Base-by-base conservation (phyloP, 2,113 vertebrate genomes). In the Morone saxatilis region DNA sequence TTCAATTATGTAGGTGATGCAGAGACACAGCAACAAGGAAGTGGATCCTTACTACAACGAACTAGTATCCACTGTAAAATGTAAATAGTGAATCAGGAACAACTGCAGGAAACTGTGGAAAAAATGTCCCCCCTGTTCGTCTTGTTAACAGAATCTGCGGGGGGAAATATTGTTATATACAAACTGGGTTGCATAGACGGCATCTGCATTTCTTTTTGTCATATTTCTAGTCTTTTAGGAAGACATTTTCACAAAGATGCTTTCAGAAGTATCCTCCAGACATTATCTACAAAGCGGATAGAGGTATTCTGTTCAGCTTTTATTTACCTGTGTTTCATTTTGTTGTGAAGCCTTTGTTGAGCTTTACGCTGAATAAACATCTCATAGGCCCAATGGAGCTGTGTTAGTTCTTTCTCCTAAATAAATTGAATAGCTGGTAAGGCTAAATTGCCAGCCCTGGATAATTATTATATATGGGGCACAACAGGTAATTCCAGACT, bases 361-460 rank as follows among this genome's bases (percentile, higher is more conserved):
- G 81, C 81, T 90, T 80, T 71, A 71, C 50, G 16, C 84, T 85
- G 73, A 90, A 81, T 81, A 81, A 89, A 84, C 85, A 78, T 83
- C 83, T 88, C 82, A 25, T 14, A 79, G 63, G 74, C 83, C 81
- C 81, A 65, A 63, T 60, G 66, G 81, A 85, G 84, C 54, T 43
- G 56, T 74, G 54, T 82, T 77, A 78, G 68, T 53, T 57, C 76
- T 57, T 76, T 63, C 65, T 77, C 67, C 63, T 60, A 63, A 83
- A 86, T 71, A 86, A 85, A 83, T 36, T 41, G 62, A 86, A 66
- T 74, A 78, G 59, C 75, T 78, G 40, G 59, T 61, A 16, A 61
- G 56, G 69, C 74, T 88, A 87, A 88, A 78, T 89, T 87, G 63
- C 72, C 83, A 76, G 71, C 63, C 65, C 60, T 89, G 78, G 78